A percentile compares a stretch with the other conserved stretches of the same genome.
These are phyloP conservation scores for Paralichthys olivaceus DNA, from an alignment of 2,113 vertebrate species.

Conservation along the genomic window DNA sequence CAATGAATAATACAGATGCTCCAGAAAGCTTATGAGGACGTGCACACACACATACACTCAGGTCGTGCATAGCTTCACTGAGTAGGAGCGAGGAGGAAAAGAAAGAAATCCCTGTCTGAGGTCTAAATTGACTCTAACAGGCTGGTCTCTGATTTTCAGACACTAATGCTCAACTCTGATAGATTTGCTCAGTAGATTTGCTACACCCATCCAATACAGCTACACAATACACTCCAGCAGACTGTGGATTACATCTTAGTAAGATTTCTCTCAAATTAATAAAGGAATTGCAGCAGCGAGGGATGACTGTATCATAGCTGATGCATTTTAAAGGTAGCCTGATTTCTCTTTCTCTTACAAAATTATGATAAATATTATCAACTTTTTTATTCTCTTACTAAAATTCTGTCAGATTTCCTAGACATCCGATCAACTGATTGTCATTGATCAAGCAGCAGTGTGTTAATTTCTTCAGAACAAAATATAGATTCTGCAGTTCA, in stretches of 20 bases:
- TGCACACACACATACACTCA: not conserved
- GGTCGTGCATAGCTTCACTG: slow-evolving; percentile 27
- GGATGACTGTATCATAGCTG: not conserved
- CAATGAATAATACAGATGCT: slow-evolving; percentile 68
- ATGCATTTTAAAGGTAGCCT: not conserved
- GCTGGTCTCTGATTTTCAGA: slow-evolving; percentile 49
- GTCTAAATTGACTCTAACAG: slow-evolving; percentile 63
- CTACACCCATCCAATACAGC: slow-evolving; percentile 42
- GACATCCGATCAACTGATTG: too few relatives aligned
- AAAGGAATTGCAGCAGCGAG: not conserved
- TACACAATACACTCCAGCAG: slow-evolving; percentile 27
- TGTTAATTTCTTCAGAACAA: too few relatives aligned
- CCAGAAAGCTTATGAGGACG: slow-evolving; percentile 45
- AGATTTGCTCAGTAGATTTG: slow-evolving; percentile 48
- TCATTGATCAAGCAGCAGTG: too few relatives aligned
- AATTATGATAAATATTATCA: too few relatives aligned
- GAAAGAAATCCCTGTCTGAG: slow-evolving; percentile 18
- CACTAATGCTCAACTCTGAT: slow-evolving; percentile 53
- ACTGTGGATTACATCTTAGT: slow-evolving; percentile 24
- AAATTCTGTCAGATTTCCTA: too few relatives aligned
- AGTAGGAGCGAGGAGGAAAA: not conserved
- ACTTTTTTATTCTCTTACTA: too few relatives aligned
- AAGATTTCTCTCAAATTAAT: slow-evolving; percentile 27
- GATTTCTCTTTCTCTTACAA: not conserved
- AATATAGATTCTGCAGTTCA: too few relatives aligned